Evolutionary conservation across 2,888 invertebrate species (phyloP), one percentile per base, ranked within the genome.

Genomic region (Drosophila kambysellisi): DNA sequence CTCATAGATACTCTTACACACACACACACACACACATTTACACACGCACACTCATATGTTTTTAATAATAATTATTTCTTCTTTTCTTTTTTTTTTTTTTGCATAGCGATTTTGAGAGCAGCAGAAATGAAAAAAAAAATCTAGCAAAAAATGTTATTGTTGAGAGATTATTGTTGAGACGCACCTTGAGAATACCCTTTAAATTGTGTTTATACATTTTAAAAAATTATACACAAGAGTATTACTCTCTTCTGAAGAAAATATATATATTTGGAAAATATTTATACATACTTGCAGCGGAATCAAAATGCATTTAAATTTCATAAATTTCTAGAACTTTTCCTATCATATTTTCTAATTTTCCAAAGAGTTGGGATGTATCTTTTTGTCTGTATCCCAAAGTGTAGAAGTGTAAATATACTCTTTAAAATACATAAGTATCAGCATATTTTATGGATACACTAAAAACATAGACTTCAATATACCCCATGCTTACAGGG

Each of bases 51-150:
- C 81, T 82, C 88, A 80, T 76, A 84, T 83, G 76, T 83, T 83
- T 86, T 85, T 85, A 86, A 83, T 88, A 83, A 82, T 80, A 76
- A 85, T 86, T 81, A 88, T 81, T 79, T 39, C 39, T 56, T 56
- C 56, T 30, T n/a, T 56, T 39, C 8, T 30, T 17, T 64, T 70
- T 71, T 64, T 70, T 71, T 73, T 68, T 78, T 74, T 74, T 62
- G 77, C 71, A 74, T 70, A 60, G 66, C 65, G 66, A 74, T 69
- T 71, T 80, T 68, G 63, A 75, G 76, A 67, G 71, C 74, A 69
- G 59, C 58, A 33, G 57, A 65, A 58, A 65, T 59, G 63, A 60
- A 61, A 29, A 62, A 61, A 59, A 63, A 54, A 61, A 66, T 63
- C 53, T 71, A 39, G 58, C 33, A 59, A 58, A 12, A 51, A 29